Conservation (phyloP, 2,888 invertebrate genomes). For the Apodemia arnacis region DNA sequence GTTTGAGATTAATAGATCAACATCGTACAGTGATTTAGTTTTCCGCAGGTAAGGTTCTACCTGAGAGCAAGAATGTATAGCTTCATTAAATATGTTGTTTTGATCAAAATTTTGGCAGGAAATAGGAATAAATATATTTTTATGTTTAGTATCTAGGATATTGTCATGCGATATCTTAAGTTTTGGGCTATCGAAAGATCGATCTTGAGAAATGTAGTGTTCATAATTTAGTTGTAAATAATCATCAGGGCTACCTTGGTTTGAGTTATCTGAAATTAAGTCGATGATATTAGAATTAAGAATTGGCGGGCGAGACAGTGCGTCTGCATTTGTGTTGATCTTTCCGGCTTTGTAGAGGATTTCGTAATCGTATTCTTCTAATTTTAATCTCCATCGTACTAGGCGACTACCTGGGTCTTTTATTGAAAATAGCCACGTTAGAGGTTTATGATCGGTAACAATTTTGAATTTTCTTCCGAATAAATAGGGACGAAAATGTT, state of each 20-base stretch:
- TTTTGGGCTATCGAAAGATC: constrained; percentile 63
- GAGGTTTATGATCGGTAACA: constrained; percentile 77
- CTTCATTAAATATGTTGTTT: constrained; percentile 80
- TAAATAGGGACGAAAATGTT: constrained; percentile 78
- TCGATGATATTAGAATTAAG: constrained; percentile 64
- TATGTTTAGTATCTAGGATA: constrained; percentile 81
- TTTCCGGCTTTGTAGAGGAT: constrained; percentile 85
- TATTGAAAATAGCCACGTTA: constrained; percentile 78
- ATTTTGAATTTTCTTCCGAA: constrained; percentile 78
- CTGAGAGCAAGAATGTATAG: constrained; percentile 80
- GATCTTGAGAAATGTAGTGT: constrained; percentile 41
- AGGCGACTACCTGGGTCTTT: constrained; percentile 83
- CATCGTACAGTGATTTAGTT: constrained; percentile 79
- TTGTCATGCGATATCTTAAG: constrained; percentile 73
- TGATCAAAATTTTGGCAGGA: constrained; percentile 77
- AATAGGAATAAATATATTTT: constrained; percentile 83
- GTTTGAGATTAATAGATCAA: constrained; percentile 78
- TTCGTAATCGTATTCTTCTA: constrained; percentile 82
- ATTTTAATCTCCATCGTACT: constrained; percentile 77
- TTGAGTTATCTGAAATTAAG: constrained; percentile 40
- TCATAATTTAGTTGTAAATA: constrained; percentile 70
- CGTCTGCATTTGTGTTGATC: constrained; percentile 84
- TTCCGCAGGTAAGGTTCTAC: constrained; percentile 74
- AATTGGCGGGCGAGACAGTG: constrained; percentile 76
- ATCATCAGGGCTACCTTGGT: constrained; percentile 24